Conservation (phyloP, 2,113 vertebrate genomes). For the Corydoras sp. region DNA sequence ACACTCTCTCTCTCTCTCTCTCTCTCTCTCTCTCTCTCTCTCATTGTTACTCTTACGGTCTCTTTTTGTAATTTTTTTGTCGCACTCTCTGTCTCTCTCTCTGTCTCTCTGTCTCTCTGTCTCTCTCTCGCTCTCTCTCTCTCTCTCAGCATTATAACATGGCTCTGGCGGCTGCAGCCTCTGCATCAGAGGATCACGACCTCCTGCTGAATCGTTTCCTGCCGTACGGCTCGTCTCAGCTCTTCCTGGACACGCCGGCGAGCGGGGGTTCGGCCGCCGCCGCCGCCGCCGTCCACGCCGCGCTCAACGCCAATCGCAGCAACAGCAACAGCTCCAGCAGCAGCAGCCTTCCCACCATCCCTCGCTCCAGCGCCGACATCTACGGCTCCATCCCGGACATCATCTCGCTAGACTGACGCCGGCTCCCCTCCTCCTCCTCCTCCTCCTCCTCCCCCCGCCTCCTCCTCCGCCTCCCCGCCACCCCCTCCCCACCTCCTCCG, state of each 20-base stretch:
- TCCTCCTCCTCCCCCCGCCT: too few relatives aligned
- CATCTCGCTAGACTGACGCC: conserved; percentile 88
- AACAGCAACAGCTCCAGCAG: conserved; percentile 82
- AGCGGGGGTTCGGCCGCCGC: conserved; percentile 68
- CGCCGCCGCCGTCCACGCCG: conserved; percentile 78
- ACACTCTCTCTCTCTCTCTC: too few relatives aligned
- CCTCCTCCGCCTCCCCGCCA: too few relatives aligned
- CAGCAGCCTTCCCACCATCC: conserved; percentile 71
- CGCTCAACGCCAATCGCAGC: conserved; percentile 74
- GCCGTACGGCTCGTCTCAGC: conserved; percentile 87
- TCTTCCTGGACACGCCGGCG: conserved; percentile 88
- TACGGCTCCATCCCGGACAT: conserved; percentile 94
- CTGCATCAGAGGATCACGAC: conserved; percentile 88
- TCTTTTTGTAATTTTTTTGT: too few relatives aligned
- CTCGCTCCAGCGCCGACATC: conserved; percentile 76
- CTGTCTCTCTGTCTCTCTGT: too few relatives aligned
- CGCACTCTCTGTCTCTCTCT: too few relatives aligned
- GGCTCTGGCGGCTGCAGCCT: conserved; percentile 87
- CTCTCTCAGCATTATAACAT: conserved; percentile 68
- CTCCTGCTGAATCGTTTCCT: conserved; percentile 89
- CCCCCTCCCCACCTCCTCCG: too few relatives aligned
- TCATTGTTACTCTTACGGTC: too few relatives aligned
- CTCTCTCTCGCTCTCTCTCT: background rate
- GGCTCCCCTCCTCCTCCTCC: too few relatives aligned
- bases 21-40: too few relatives aligned